These are phyloP conservation scores for Nowickia ferox DNA, from an alignment of 2,888 invertebrate species.

Conservation along the genomic window DNA sequence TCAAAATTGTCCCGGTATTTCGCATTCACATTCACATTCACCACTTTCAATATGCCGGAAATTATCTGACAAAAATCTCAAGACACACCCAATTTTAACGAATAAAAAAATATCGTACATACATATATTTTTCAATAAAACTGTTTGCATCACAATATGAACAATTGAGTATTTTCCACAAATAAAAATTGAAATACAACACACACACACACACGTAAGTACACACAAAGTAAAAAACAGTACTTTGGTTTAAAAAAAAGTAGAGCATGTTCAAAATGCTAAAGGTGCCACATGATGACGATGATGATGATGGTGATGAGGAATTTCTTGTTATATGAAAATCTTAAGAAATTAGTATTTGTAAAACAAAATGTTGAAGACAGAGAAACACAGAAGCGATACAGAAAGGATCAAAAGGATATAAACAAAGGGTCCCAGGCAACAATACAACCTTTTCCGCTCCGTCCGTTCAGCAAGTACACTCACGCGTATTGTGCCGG, in stretches of 20 bases:
- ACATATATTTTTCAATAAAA: slow-evolving; percentile 12
- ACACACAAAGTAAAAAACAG: slow-evolving; percentile 26
- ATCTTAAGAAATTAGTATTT: slow-evolving; percentile 41
- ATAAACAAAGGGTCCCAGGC: slow-evolving; percentile 57
- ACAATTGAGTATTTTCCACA: slow-evolving; percentile 60
- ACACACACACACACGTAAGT: slow-evolving; percentile 10
- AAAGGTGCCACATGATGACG: slow-evolving; percentile 66
- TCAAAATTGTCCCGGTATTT: slow-evolving; percentile 7
- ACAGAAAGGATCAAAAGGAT: slow-evolving; percentile 69
- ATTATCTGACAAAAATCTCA: slow-evolving; percentile 70
- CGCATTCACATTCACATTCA: background rate
- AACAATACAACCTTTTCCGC: slow-evolving; percentile 65
- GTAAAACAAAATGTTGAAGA: slow-evolving; percentile 4
- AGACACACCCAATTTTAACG: slow-evolving; percentile 59
- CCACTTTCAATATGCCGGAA: slow-evolving; percentile 57
- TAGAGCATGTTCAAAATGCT: slow-evolving; percentile 38
- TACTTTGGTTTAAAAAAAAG: slow-evolving; percentile 17
- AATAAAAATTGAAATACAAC: slow-evolving; percentile 15
- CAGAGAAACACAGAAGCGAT: slow-evolving; percentile 20
- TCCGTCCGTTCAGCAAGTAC: slow-evolving; percentile 64
- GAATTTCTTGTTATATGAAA: slow-evolving; percentile 37
- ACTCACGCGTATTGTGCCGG: slow-evolving; percentile 55
- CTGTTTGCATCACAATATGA: slow-evolving; percentile 55
- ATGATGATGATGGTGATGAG: slow-evolving; percentile 29
- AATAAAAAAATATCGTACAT: slow-evolving; percentile 12